Base-by-base conservation (phyloP, 1,140 invertebrate species). In the Hypothenemus hampei region DNA sequence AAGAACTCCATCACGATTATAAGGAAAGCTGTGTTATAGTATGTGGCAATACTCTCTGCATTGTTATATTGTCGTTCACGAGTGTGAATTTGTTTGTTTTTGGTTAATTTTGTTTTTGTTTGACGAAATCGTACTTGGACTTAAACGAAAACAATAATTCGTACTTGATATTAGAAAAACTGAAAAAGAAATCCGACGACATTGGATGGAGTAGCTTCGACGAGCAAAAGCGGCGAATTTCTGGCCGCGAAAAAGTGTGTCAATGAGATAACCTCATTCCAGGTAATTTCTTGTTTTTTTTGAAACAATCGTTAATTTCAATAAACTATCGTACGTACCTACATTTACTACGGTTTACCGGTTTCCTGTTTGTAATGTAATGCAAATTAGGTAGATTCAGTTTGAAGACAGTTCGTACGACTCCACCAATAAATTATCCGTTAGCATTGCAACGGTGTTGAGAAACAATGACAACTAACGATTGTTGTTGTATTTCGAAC, bases 211-310 rank as follows among this genome's bases (percentile, higher is more conserved):
- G 46, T 49, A 49, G 46, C 35, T 49, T 7, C 46, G 46, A 36
- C 46, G 46, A 49, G 46, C 46, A 49, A 49, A 36, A 37, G 46
- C 35, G 13, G 31, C 31, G 16, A 49, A 49, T 49, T 49, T 49
- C 46, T 57, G 65, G 61, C 65, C 65, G 61, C 62, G 60, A 66
- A 66, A 66, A 66, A 65, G 65, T 66, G 51, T 66, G 65, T 66
- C 65, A 66, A 66, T 66, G 65, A 64, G 65, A 66, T 65, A 66
- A 61, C 65, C 65, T 66, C 65, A 64, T 65, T 66, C 57, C 45
- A 52, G 31, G 47, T 54, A 54, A 59, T 63, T 58, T 62, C 63
- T 62, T 62, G 57, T 60, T 59, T 59, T 49, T 49, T 52, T 52
- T 52, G 21, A 54, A 58, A 63, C 55, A 61, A 58, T 61, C 56